Conservation (phyloP, 2,113 vertebrate genomes). For the Phyllostomus hastatus region DNA sequence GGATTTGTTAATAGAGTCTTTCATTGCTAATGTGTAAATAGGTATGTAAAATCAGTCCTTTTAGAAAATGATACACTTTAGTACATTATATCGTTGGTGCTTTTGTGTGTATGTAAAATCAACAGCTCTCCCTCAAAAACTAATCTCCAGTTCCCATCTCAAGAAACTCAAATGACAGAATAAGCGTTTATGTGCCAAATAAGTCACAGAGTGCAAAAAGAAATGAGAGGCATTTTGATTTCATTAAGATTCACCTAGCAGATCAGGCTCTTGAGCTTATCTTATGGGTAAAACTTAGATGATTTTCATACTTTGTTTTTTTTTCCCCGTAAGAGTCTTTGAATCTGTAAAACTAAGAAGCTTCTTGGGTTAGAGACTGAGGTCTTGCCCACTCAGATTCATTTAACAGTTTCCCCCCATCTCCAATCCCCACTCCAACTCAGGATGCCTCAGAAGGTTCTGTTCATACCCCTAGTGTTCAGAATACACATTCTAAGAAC, state of each 20-base stretch:
- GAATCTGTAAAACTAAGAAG: background rate
- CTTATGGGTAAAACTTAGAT: background rate
- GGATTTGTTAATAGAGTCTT: background rate
- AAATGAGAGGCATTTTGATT: slow-evolving; percentile 1
- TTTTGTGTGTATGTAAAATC: background rate
- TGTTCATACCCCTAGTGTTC: background rate
- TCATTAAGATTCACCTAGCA: background rate
- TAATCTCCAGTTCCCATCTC: background rate
- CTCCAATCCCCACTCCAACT: background rate
- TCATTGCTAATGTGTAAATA: background rate
- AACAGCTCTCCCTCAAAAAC: background rate
- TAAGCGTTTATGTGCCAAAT: background rate
- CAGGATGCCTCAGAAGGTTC: background rate
- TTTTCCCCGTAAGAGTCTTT: background rate
- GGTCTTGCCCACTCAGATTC: background rate
- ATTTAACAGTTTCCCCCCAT: background rate
- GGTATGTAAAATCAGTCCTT: background rate
- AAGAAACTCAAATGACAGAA: background rate
- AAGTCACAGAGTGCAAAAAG: background rate
- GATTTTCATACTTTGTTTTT: background rate
- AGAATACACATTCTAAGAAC: background rate
- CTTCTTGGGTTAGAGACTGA: background rate
- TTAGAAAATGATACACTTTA: background rate
- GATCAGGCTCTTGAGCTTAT: background rate
- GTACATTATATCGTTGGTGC: background rate